Percentiles rank a stretch among this genome's conserved stretches.
These are phyloP conservation scores for Platerodrilus igneus DNA, from an alignment of 2,888 invertebrate species.

Conservation along the genomic window DNA sequence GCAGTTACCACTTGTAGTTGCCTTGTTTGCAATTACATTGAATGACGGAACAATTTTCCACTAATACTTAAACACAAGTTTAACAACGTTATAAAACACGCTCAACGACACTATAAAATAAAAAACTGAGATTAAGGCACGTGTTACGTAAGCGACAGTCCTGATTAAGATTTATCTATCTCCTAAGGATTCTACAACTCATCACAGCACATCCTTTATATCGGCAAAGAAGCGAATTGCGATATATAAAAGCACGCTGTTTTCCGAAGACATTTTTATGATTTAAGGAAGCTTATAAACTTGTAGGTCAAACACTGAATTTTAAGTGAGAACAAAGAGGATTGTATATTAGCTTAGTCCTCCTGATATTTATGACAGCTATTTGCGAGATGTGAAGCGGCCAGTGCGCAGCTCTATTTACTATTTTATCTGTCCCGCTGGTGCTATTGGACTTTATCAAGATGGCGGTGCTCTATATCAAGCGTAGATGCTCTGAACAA, in stretches of 20 bases:
- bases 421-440: constrained; percentile 47
- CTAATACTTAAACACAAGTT: constrained; percentile 28
- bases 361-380: constrained; percentile 43
- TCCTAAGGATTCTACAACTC: no score
- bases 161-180: no score
- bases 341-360: constrained; percentile 38
- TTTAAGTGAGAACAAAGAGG: constrained; percentile 31
- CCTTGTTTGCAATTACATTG: constrained; percentile 20
- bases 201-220: no score
- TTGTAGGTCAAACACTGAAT: constrained; percentile 24
- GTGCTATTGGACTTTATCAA: constrained; percentile 46
- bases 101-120: no score
- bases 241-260: no score
- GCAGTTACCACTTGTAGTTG: constrained; percentile 17
- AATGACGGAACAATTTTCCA: constrained; percentile 19
- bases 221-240: no score
- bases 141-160: no score
- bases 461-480: constrained; percentile 37
- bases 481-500: constrained; percentile 19
- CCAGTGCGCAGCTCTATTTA: constrained; percentile 45
- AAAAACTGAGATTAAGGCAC: no score
- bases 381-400: constrained; percentile 43
- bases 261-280: no score
- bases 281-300: constrained; percentile 20
- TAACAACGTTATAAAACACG: no score